Percentiles rank a stretch among this genome's conserved stretches.
Conservation (phyloP, 2,888 invertebrate species). For the Norana najaformis region DNA sequence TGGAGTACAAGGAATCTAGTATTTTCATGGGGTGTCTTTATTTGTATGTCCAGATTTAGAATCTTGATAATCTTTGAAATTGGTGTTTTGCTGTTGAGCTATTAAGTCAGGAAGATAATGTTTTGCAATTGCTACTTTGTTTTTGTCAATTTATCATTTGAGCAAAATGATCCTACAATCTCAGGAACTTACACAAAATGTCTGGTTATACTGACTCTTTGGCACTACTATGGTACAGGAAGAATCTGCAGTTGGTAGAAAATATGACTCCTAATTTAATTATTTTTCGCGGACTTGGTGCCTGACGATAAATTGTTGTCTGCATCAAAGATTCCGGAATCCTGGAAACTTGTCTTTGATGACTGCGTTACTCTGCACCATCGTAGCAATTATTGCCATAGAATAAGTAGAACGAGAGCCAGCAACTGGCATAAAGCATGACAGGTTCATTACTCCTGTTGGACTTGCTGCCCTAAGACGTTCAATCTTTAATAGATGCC, state of each 20-base stretch:
- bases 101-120: neutral
- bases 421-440: neutral
- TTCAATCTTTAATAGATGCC: slow-evolving; percentile 3
- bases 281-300: neutral
- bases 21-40: too few relatives aligned
- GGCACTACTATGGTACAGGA: neutral
- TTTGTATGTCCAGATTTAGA: neutral
- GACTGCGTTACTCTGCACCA: neutral
- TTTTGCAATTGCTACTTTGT: neutral
- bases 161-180: neutral
- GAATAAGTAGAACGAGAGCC: neutral
- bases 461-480: slow-evolving; percentile 13
- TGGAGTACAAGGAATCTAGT: too few relatives aligned
- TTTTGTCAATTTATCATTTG: neutral
- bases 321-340: neutral
- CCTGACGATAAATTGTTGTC: neutral
- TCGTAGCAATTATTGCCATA: neutral
- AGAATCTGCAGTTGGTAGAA: neutral
- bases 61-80: neutral
- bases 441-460: neutral
- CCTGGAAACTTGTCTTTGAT: neutral
- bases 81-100: neutral
- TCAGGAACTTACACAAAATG: neutral
- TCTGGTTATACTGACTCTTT: neutral
- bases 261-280: neutral